phyloP scores from a whole-genome alignment of 2,888 invertebrate genomes.

The Coronaproctus castanopsis region DNA sequence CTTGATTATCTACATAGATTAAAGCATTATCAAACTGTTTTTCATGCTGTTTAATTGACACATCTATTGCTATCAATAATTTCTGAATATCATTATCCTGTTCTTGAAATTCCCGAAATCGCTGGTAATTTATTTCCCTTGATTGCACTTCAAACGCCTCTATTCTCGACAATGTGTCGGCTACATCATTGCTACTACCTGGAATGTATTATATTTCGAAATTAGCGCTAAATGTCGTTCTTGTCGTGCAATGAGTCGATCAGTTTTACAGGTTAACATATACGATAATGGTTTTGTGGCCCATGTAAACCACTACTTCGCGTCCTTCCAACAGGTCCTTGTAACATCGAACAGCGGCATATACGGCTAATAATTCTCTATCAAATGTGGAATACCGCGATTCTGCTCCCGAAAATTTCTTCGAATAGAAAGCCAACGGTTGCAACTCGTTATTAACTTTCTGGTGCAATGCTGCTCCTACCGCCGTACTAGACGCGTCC shows the following conservation, averaged over 20 bases:
- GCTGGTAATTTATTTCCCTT: no score
- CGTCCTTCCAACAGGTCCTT: conserved; percentile 16
- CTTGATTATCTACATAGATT: no score
- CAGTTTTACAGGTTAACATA: conserved; percentile 11
- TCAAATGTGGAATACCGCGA: neutral
- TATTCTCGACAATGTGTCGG: conserved; percentile 13
- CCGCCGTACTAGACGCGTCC: conserved; percentile 25
- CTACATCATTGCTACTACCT: conserved; percentile 12
- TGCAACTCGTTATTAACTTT: neutral
- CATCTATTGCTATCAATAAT: no score
- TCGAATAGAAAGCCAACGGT: conserved; percentile 15
- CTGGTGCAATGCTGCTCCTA: conserved; percentile 26
- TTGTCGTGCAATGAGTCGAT: conserved; percentile 6
- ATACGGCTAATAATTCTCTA: conserved; percentile 6
- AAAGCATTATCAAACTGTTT: no score
- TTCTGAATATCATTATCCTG: no score
- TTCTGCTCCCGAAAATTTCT: conserved; percentile 4
- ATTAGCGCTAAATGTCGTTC: conserved; percentile 10
- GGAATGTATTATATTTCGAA: conserved; percentile 11
- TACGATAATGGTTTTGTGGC: conserved; percentile 15
- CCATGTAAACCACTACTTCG: conserved; percentile 11
- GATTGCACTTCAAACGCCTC: no score
- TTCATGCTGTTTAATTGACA: no score
- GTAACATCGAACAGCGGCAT: conserved; percentile 11
- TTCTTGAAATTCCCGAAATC: no score